Base-by-base conservation (phyloP, 1,140 invertebrate species). In the Liolophura sinensis region DNA sequence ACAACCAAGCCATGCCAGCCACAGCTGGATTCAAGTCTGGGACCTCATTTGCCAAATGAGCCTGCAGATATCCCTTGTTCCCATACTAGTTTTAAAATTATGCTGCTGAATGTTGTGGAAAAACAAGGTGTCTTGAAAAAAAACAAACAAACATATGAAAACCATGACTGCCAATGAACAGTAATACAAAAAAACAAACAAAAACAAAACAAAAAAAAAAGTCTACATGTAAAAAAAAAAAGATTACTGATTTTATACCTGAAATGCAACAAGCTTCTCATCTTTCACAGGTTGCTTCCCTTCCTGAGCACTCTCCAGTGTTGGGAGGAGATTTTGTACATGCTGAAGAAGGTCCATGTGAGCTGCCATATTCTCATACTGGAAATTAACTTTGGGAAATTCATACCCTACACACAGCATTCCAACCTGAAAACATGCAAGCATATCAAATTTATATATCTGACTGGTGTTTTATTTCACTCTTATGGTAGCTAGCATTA, bases 301-400 rank as follows among this genome's bases (percentile, higher is more conserved):
- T 11, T 57, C 46, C 18, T 64, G 52, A 12, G 65, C 50, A 0
- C 65, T 24, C 7, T 55, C 27, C 15, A 50, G 48, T 14, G 68
- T 64, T 3, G 65, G 47, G 3, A 80, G n/a, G 31, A 62, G 60
- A 11, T 72, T 56, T 57, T 79, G 59, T 25, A 79, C 68, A 5
- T 62, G 46, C 6, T 65, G 60, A 11, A 75, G 49, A 16, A 79
- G 46, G 12, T 74, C 61, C 18, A 72, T 57, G 31, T 71, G 65
- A 1, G 72, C 78, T 22, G 67, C 64, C 24, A 67, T 55, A 67
- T 77, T 81, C 47, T 78, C 67, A 60, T 73, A 70, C 65, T 81
- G 78, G 24, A 82, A 69, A 65, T 77, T 80, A 12, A 82, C 68
- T 61, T 80, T 78, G 22, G 74, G 70, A n/a, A n/a, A 54, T 20